These are phyloP conservation scores for Ammodramus savannarum DNA, from an alignment of 2,113 vertebrate genomes.

Conservation along the genomic window DNA sequence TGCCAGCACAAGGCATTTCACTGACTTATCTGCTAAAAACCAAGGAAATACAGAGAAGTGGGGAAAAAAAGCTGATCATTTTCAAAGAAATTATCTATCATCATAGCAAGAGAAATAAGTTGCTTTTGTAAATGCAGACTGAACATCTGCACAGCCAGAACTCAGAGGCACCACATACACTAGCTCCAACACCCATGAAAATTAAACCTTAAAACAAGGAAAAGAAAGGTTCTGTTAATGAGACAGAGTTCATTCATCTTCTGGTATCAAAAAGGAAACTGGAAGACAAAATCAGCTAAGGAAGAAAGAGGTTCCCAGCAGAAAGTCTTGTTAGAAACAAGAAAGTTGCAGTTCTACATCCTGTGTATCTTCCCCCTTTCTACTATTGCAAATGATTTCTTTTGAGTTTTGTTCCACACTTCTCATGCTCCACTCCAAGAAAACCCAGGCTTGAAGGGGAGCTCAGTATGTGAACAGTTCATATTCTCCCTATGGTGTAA, in stretches of 20 bases:
- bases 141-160: not conserved
- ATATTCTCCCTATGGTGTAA: not conserved
- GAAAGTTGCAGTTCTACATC: not conserved
- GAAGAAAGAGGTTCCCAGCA: not conserved
- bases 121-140: not conserved
- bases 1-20: not conserved
- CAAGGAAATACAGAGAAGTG: not conserved
- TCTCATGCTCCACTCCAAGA: not conserved
- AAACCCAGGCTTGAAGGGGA: not conserved
- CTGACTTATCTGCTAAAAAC: not conserved
- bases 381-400: rapidly evolving
- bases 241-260: not conserved
- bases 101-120: not conserved
- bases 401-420: not conserved
- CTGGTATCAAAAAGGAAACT: not conserved
- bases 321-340: not conserved
- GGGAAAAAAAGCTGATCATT: rapidly evolving
- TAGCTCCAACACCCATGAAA: not conserved
- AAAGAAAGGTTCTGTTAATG: not conserved
- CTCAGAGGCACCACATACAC: not conserved
- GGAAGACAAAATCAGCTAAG: not conserved
- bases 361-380: not conserved
- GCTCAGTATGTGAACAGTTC: rapidly evolving
- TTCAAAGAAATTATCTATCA: not conserved
- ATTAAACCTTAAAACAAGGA: not conserved